Percentiles rank a stretch among this genome's conserved stretches.
These are phyloP conservation scores for Protonemura montana DNA, from an alignment of 2,888 invertebrate genomes.

Conservation along the genomic window DNA sequence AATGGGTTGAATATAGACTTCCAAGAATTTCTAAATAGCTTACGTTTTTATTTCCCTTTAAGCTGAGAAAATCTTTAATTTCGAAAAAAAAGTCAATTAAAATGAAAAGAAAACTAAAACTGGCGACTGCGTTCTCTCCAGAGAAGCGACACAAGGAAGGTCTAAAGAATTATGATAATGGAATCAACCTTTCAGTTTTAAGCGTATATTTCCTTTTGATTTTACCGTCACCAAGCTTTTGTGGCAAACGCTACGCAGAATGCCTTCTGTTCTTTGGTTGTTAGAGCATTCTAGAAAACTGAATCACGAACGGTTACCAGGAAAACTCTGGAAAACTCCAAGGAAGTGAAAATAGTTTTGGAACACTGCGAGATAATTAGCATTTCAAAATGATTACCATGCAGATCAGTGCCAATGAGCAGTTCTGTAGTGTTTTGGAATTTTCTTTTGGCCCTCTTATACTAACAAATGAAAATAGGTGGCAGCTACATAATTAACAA, in stretches of 20 bases:
- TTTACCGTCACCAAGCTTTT: background rate
- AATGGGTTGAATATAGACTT: too few relatives aligned
- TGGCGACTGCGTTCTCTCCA: background rate
- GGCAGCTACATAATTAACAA: background rate
- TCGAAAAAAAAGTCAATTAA: background rate
- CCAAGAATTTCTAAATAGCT: too few relatives aligned
- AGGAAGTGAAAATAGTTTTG: background rate
- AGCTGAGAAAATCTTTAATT: background rate
- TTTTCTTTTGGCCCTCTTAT: too few relatives aligned
- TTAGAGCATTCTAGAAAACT: background rate
- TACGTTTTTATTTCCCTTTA: too few relatives aligned
- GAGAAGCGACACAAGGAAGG: background rate
- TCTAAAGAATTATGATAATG: background rate
- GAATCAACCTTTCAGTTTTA: background rate
- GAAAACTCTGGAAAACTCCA: background rate
- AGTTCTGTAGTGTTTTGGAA: background rate
- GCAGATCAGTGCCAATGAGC: background rate
- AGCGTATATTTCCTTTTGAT: background rate
- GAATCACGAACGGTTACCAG: background rate
- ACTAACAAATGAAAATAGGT: background rate
- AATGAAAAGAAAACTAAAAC: background rate
- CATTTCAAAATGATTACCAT: background rate
- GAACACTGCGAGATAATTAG: background rate
- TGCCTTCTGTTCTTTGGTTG: background rate
- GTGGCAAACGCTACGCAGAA: background rate